Conservation (phyloP, 2,113 vertebrate genomes). For the Pleuronectes platessa region DNA sequence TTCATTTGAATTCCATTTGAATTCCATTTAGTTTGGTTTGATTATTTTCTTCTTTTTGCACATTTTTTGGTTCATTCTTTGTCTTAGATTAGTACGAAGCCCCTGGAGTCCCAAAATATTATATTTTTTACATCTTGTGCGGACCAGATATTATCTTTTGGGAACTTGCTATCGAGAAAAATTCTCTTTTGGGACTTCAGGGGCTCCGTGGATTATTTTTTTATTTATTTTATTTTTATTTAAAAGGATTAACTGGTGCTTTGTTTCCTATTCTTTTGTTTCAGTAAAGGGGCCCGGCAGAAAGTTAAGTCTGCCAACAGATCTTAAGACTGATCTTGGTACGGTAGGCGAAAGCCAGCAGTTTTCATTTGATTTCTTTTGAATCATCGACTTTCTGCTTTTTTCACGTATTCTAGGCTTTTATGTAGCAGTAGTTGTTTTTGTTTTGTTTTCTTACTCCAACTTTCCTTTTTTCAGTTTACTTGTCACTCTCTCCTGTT, state of each 20-base stretch:
- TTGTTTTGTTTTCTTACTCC: slow-evolving; percentile 33
- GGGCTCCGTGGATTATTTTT: slow-evolving; percentile 7
- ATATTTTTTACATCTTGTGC: neutral
- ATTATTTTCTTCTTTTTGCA: slow-evolving; percentile 19
- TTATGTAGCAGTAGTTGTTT: slow-evolving; percentile 49
- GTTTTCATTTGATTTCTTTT: slow-evolving; percentile 79
- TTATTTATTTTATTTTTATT: slow-evolving; percentile 69
- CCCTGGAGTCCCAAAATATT: no score
- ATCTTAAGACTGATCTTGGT: slow-evolving; percentile 99
- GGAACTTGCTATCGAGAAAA: no score
- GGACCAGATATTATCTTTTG: no score
- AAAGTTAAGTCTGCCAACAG: slow-evolving; percentile 99
- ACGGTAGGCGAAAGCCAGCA: slow-evolving; percentile 96
- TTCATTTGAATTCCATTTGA: slow-evolving; percentile 39
- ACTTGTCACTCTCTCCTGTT: slow-evolving; percentile 58
- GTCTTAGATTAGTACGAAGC: slow-evolving; percentile 4
- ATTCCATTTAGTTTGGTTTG: slow-evolving; percentile 45
- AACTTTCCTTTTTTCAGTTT: slow-evolving; percentile 59
- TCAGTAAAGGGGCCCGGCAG: slow-evolving; percentile 98
- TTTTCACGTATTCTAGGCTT: slow-evolving; percentile 63
- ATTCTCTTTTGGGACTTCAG: no score
- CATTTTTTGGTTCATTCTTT: slow-evolving; percentile 45
- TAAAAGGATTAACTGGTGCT: slow-evolving; percentile 90
- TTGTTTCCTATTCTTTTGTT: slow-evolving; percentile 99
- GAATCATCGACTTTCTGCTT: slow-evolving; percentile 71